Evolutionary conservation across 2,797 vertebrate genomes (phyloP), one percentile per base, ranked within the genome.

Genomic region (Anas bernieri): DNA sequence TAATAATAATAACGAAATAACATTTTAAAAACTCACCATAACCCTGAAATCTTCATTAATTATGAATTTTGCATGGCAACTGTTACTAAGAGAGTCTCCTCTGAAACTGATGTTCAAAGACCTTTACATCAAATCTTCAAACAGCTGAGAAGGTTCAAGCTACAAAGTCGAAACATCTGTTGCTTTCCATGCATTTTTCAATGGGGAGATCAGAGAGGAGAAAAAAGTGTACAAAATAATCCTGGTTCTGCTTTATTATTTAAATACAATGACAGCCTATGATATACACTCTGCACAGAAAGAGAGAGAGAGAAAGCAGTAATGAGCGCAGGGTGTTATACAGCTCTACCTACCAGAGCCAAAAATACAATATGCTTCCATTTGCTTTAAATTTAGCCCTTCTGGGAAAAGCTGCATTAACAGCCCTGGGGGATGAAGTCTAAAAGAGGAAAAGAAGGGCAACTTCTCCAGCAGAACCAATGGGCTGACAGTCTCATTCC

Each of bases 11-110:
- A 97, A 95, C 58, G 75, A 96, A 96, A 95, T 88, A 95, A 92
- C 76, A 30, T 86, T 95, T 94, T 94, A 59, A 78, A 91, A 90
- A 68, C 43, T 59, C 83, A 90, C 93, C 86, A 88, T 72, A 97
- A 95, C 92, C 91, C 91, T 90, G 96, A 97, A 96, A 96, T 96
- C 95, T 95, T 97, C 92, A 95, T 97, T 97, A 96, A 94, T 97
- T 97, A 97, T 97, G 96, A 93, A 97, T 97, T 97, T 97, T 94
- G 90, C 98, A 90, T 98, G 96, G 97, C 97, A 98, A 98, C 98
- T 2, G 96, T 97, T 97, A 97, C 97, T 94, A 98, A 96, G 97
- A 97, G 96, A 97, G 72, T 88, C 91, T 97, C 92, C 94, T 97
- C 96, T 97, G 97, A 97, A 97, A 98, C 92, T 96, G 94, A 97